Conservation (phyloP, 2,797 vertebrate genomes). For the Anguilla megastoma region DNA sequence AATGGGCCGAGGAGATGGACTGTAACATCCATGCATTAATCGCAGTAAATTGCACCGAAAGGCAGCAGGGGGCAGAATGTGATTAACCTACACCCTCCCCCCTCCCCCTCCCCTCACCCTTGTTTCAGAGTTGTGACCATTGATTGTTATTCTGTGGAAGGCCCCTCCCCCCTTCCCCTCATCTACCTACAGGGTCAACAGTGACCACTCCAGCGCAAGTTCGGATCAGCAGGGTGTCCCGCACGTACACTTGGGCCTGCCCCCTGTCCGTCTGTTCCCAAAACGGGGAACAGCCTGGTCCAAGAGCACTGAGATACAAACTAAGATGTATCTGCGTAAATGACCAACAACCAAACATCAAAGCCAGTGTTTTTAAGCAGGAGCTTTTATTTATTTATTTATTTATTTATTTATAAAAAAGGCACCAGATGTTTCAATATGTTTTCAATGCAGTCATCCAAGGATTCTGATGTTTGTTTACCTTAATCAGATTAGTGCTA, state of each 20-base stretch:
- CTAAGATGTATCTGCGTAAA: slow-evolving; percentile 32
- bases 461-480: slow-evolving; percentile 29
- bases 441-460: slow-evolving; percentile 40
- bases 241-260: not conserved
- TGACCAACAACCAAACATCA: slow-evolving; percentile 1
- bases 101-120: not conserved
- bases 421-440: slow-evolving; percentile 44
- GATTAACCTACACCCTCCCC: no score
- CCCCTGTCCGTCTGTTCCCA: slow-evolving; percentile 34
- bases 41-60: not conserved
- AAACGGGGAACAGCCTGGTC: slow-evolving; percentile 50
- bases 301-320: slow-evolving; percentile 56
- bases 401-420: slow-evolving; percentile 22
- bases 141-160: not conserved
- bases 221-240: not conserved
- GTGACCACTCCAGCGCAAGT: not conserved
- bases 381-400: not conserved
- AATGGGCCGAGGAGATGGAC: not conserved
- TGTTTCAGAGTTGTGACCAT: not conserved
- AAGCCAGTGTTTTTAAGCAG: not conserved
- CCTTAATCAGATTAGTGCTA: slow-evolving; percentile 30
- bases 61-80: not conserved
- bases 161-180: not conserved
- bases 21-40: not conserved
- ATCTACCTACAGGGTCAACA: not conserved